phyloP scores from a whole-genome alignment of 1,140 invertebrate genomes.

The Liolophura sinensis region DNA sequence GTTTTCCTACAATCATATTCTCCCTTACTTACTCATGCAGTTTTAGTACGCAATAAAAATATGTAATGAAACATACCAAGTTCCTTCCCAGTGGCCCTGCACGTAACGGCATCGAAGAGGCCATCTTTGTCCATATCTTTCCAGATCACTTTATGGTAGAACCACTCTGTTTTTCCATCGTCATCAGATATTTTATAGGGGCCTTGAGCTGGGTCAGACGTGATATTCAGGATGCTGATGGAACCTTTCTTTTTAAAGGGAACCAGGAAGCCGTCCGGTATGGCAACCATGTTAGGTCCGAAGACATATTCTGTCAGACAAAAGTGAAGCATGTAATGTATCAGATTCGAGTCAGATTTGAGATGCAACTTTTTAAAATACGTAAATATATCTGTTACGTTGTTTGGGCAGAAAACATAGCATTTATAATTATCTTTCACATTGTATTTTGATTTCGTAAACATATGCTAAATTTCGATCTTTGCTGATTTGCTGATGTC shows the following conservation, averaged over 20 bases:
- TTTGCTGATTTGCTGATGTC: too few species aligned
- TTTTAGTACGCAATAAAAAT: conserved; percentile 14
- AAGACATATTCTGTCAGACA: conserved; percentile 32
- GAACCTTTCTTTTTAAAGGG: conserved; percentile 55
- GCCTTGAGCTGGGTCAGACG: conserved; percentile 26
- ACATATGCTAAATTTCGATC: background rate
- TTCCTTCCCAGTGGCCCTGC: conserved; percentile 31
- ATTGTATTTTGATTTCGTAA: too few species aligned
- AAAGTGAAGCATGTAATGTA: background rate
- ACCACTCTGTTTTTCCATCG: conserved; percentile 45
- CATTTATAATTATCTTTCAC: background rate
- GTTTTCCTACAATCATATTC: conserved; percentile 9
- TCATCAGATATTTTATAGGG: conserved; percentile 45
- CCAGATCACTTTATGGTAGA: conserved; percentile 59
- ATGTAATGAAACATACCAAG: conserved; percentile 7
- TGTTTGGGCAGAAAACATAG: background rate
- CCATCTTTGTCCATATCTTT: conserved; percentile 61
- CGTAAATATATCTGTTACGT: background rate
- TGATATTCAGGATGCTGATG: conserved; percentile 53
- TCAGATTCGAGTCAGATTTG: background rate
- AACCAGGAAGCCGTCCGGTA: conserved; percentile 56
- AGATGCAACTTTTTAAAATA: background rate
- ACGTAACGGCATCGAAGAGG: conserved; percentile 55
- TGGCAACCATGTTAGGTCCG: conserved; percentile 21
- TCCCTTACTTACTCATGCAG: background rate